Conservation (phyloP, 2,888 invertebrate species). For the Schizotus pectinicornis region DNA sequence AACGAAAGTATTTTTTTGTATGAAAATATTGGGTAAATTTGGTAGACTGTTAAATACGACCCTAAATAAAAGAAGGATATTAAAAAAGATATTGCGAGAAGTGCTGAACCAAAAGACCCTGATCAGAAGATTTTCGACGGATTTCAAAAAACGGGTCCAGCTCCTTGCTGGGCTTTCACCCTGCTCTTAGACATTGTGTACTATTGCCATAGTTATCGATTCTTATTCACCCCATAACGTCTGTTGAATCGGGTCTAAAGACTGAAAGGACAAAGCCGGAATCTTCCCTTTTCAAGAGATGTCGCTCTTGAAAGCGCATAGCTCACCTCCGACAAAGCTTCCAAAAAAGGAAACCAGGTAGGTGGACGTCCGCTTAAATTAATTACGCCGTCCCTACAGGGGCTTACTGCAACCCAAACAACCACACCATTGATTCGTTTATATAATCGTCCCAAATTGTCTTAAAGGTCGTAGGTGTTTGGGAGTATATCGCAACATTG, state of each 20-base stretch:
- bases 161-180: too few species aligned
- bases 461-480: constrained; percentile 50
- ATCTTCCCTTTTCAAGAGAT: not conserved
- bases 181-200: too few species aligned
- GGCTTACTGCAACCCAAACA: constrained; percentile 9
- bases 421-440: constrained; percentile 32
- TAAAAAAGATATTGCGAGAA: too few species aligned
- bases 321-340: not conserved
- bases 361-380: not conserved
- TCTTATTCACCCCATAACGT: too few species aligned
- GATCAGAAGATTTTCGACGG: too few species aligned
- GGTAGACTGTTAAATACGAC: too few species aligned
- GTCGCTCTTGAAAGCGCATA: not conserved
- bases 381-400: constrained; percentile 1
- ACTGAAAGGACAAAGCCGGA: not conserved
- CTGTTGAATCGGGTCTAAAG: not conserved
- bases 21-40: too few species aligned
- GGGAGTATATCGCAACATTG: constrained; percentile 44
- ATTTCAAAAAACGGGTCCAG: too few species aligned
- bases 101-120: too few species aligned
- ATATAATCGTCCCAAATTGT: constrained; percentile 48
- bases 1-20: too few species aligned
- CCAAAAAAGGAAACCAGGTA: not conserved
- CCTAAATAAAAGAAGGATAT: too few species aligned
- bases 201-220: too few species aligned